Evolutionary conservation across 2,888 invertebrate species (phyloP).

Genomic region (Drosophila ezoana): DNA sequence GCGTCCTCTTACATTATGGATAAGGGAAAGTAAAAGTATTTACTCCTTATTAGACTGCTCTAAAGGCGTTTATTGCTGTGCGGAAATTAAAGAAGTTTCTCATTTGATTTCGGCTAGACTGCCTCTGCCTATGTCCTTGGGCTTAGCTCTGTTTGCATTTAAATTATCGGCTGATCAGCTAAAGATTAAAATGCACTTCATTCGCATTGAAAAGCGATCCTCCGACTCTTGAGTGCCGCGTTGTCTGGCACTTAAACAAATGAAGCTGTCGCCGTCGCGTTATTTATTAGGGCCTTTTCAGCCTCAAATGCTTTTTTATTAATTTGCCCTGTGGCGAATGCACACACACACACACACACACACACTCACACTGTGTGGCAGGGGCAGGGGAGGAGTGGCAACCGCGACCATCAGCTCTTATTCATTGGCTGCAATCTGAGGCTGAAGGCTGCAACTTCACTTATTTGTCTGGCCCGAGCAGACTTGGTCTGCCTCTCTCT

Average conservation of each 20-base stretch:
- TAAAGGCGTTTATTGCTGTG: too few species aligned
- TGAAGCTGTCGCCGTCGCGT: constrained; percentile 77
- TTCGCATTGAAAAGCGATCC: constrained; percentile 25
- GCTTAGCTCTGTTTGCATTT: neutral
- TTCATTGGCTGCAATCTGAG: constrained; percentile 74
- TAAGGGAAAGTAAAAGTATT: too few species aligned
- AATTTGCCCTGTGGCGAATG: constrained; percentile 72
- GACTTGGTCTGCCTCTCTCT: constrained; percentile 4
- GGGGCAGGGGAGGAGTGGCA: constrained; percentile 2
- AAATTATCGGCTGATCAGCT: constrained; percentile 18
- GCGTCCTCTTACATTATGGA: too few species aligned
- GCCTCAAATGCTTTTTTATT: constrained; percentile 80
- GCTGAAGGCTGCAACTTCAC: constrained; percentile 64
- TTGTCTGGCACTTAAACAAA: constrained; percentile 76
- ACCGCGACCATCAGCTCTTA: constrained; percentile 55
- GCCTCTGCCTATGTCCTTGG: too few species aligned
- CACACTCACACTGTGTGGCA: neutral
- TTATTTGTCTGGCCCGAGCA: constrained; percentile 70
- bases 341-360: constrained; percentile 24
- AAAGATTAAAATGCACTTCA: constrained; percentile 22
- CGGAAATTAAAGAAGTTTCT: too few species aligned
- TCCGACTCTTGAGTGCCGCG: constrained; percentile 10
- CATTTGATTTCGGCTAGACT: too few species aligned
- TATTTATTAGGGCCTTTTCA: constrained; percentile 74
- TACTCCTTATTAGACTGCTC: too few species aligned